Base-by-base conservation (phyloP, 2,113 vertebrate genomes). In the Theropithecus gelada region DNA sequence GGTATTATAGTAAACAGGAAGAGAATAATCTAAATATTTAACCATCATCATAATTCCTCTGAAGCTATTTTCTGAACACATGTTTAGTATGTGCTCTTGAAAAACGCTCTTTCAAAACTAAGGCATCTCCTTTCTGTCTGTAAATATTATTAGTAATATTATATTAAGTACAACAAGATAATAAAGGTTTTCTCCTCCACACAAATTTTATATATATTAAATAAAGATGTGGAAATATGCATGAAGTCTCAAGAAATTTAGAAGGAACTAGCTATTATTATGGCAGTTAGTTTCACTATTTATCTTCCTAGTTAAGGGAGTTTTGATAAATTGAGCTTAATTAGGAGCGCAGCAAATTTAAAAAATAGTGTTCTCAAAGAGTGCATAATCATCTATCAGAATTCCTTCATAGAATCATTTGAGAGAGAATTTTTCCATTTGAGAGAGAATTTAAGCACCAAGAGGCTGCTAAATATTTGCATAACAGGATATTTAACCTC, bases 21-120 rank as follows among this genome's bases (percentile, higher is more conserved):
- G 16, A 83, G 5, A 81, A 14, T 22, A 50, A 45, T 48, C 35
- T 43, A 52, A 88, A 91, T 89, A 84, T 87, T 87, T 92, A 82
- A 79, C 30, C 23, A 45, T 35, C 35, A 50, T 35, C 48, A 23
- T 68, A 17, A 88, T 64, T 80, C 52, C 86, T 84, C 43, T 20
- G 52, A 82, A 81, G 40, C 16, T 95, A 18, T 92, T 93, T 96
- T 95, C 25, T 94, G 30, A 32, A 79, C 22, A 79, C 40, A 68
- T 23, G 40, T 87, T 52, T 87, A 40, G 17, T 35, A 55, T 22
- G 30, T 8, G 22, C 75, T 86, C 59, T 92, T 70, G 22, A 73
- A 75, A 93, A 59, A 14, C 40, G 17, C 86, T 43, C 27, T 57
- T 91, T 81, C 70, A 76, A 13, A 43, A 61, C 27, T n/a, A 85